A percentile compares a stretch with the other conserved stretches of the same genome.
These are phyloP conservation scores for Phortica variegata DNA, from an alignment of 1,140 invertebrate species.

Conservation along the genomic window DNA sequence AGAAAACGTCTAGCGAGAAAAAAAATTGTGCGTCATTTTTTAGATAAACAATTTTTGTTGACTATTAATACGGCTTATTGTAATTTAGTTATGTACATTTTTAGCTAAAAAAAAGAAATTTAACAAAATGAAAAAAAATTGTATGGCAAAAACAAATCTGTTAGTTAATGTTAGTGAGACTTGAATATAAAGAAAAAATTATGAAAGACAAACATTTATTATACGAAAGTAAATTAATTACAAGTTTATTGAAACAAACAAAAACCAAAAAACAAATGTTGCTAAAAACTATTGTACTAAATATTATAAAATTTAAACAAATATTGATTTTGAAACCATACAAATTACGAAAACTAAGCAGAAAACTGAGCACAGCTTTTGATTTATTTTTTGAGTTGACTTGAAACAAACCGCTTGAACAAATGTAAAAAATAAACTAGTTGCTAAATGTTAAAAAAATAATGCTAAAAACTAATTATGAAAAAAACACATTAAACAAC, in stretches of 20 bases:
- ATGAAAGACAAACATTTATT: too few relatives aligned
- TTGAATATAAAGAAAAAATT: conserved; percentile 28
- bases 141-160: conserved; percentile 28
- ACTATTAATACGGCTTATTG: conserved; percentile 50
- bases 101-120: conserved; percentile 24
- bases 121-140: conserved; percentile 21
- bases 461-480: too few relatives aligned
- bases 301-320: too few relatives aligned
- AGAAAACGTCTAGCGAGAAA: conserved; percentile 11
- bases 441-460: too few relatives aligned
- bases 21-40: conserved; percentile 34
- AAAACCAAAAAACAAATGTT: too few relatives aligned
- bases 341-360: too few relatives aligned
- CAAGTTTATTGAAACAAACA: background rate
- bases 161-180: conserved; percentile 47
- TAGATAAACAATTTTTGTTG: conserved; percentile 44
- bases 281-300: too few relatives aligned
- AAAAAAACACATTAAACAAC: conserved; percentile 12
- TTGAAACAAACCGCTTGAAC: too few relatives aligned
- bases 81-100: conserved; percentile 41
- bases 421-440: too few relatives aligned
- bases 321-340: too few relatives aligned
- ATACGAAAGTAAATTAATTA: background rate
- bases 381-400: too few relatives aligned
- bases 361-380: too few relatives aligned